phyloP scores from a whole-genome alignment of 2,888 invertebrate species.

The Caenorhabditis doughertyi region DNA sequence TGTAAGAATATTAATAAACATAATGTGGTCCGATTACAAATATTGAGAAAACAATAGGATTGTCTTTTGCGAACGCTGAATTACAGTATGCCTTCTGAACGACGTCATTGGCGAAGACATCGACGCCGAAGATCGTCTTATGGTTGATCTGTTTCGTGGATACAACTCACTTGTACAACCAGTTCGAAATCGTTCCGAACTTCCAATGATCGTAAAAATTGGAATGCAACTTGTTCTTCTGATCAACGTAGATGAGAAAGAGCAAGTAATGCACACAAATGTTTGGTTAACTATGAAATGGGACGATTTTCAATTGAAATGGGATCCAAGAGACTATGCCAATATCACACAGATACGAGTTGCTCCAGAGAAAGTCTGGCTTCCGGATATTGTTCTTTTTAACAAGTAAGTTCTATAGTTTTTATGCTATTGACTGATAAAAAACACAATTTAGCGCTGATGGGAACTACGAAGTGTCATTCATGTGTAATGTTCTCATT shows the following conservation, averaged over 20 bases:
- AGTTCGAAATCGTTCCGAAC: constrained; percentile 81
- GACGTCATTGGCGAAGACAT: constrained; percentile 57
- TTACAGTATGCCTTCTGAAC: constrained; percentile 32
- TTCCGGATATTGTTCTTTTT: constrained; percentile 83
- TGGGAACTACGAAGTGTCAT: constrained; percentile 99
- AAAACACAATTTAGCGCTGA: constrained; percentile 89
- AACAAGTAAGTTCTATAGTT: constrained; percentile 83
- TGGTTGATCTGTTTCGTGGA: constrained; percentile 84
- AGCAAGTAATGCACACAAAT: constrained; percentile 83
- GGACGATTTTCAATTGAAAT: constrained; percentile 82
- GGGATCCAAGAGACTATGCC: constrained; percentile 82
- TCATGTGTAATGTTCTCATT: constrained; percentile 98
- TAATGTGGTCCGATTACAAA: no score
- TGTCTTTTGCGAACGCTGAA: no score
- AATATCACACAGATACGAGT: constrained; percentile 83
- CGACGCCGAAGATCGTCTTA: constrained; percentile 84
- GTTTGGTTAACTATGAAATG: constrained; percentile 84
- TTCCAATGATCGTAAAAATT: constrained; percentile 80
- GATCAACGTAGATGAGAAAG: constrained; percentile 85
- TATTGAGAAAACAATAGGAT: background rate
- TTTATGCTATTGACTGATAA: background rate
- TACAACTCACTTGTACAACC: constrained; percentile 84
- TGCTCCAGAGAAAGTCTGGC: constrained; percentile 84
- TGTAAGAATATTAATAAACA: no score
- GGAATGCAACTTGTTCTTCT: constrained; percentile 83